Evolutionary conservation across 2,797 vertebrate genomes (phyloP).

Genomic region (Sitta carolinensis): DNA sequence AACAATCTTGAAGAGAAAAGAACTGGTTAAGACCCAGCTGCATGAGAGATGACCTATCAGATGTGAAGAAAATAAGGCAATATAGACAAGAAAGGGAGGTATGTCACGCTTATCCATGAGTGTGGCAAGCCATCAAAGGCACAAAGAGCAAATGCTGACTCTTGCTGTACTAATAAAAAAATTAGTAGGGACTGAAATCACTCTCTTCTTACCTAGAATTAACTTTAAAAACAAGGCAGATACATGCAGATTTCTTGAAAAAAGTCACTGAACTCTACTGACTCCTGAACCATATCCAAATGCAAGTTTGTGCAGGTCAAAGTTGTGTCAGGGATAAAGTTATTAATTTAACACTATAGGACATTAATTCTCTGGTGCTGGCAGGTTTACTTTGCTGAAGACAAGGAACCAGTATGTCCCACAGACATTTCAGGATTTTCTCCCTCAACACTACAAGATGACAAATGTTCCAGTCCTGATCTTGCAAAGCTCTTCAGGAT

Average conservation of each 20-base stretch:
- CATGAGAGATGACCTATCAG: neutral
- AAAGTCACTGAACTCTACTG: neutral
- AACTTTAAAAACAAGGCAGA: neutral
- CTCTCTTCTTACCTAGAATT: neutral
- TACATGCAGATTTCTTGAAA: neutral
- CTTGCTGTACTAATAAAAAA: neutral
- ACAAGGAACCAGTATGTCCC: neutral
- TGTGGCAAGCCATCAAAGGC: neutral
- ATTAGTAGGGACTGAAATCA: neutral
- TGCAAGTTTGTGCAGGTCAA: neutral
- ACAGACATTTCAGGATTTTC: neutral
- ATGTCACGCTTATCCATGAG: neutral
- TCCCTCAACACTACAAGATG: neutral
- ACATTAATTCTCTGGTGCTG: neutral
- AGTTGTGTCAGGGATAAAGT: neutral
- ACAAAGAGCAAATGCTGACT: neutral
- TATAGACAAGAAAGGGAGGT: neutral
- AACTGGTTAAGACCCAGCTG: neutral
- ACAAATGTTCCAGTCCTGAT: neutral
- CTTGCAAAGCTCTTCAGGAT: neutral
- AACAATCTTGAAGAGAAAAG: neutral
- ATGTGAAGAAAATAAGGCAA: neutral
- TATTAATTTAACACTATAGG: neutral
- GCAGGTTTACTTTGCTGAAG: neutral
- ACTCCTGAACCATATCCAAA: neutral